phyloP scores from a whole-genome alignment of 2,797 vertebrate species.

The Phyllotis vaccarum region DNA sequence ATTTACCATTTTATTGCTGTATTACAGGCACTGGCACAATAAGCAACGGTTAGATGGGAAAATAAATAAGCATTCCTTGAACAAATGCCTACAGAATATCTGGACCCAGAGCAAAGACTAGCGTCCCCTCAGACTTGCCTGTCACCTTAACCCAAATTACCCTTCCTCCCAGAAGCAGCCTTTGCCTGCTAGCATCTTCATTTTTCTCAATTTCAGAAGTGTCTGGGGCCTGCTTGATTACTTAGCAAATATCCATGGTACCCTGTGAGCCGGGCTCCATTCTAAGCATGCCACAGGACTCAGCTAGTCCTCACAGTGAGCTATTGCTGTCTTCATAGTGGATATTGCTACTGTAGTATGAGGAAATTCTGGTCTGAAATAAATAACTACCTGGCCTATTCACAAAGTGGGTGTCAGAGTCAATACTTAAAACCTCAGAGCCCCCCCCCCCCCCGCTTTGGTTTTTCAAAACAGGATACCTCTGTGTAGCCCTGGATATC shows the following conservation, averaged over 20 bases:
- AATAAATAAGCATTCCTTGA: not conserved
- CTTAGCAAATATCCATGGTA: not conserved
- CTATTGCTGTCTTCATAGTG: not conserved
- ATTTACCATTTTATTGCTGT: not conserved
- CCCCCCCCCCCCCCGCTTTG: not conserved
- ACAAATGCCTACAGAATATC: not conserved
- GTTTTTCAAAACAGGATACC: not conserved
- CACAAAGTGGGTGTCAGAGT: not conserved
- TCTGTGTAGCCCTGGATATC: not conserved
- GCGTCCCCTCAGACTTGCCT: not conserved
- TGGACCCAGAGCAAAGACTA: not conserved
- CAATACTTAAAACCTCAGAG: not conserved
- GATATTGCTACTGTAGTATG: not conserved
- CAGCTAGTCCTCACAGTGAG: not conserved
- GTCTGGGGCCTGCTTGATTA: not conserved
- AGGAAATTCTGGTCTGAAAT: not conserved
- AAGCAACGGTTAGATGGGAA: not conserved
- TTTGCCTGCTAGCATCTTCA: not conserved
- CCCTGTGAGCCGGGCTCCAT: not conserved
- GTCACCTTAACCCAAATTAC: not conserved
- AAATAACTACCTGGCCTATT: not conserved
- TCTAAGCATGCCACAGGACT: not conserved
- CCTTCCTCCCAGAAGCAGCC: not conserved
- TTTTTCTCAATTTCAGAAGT: slow-evolving; percentile 1
- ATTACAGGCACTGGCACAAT: not conserved